phyloP scores from a whole-genome alignment of 1,140 invertebrate genomes.

The Monochamus saltuarius region DNA sequence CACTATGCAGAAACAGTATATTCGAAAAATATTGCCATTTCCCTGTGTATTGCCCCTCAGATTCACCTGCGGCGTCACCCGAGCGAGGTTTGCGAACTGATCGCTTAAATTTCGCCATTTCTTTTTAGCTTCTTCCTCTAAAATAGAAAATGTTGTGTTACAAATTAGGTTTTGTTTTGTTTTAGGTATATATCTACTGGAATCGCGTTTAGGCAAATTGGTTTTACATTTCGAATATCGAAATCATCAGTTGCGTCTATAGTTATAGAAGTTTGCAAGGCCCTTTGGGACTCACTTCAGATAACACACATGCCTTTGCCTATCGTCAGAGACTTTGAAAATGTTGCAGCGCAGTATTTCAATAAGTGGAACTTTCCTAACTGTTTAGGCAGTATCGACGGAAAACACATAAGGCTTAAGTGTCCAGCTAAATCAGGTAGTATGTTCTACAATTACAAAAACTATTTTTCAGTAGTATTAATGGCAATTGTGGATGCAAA shows the following conservation, averaged over 20 bases:
- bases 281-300: constrained; percentile 12
- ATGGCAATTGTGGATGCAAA: constrained; percentile 20
- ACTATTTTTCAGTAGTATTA: constrained; percentile 8
- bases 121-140: constrained; percentile 52
- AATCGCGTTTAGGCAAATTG: constrained; percentile 17
- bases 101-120: constrained; percentile 56
- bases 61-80: constrained; percentile 1
- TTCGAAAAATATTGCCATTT: constrained; percentile 23
- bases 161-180: constrained; percentile 10
- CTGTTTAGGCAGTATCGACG: constrained; percentile 53
- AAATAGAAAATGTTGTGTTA: constrained; percentile 27
- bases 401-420: constrained; percentile 30
- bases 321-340: constrained; percentile 5
- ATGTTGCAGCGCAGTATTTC: constrained; percentile 11
- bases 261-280: constrained; percentile 9
- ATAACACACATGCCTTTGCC: constrained; percentile 12
- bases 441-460: constrained; percentile 19
- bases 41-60: neutral
- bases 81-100: constrained; percentile 27
- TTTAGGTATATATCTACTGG: constrained; percentile 21
- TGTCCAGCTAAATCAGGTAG: constrained; percentile 21
- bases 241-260: constrained; percentile 9
- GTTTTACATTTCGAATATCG: constrained; percentile 17
- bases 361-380: constrained; percentile 39
- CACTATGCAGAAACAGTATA: constrained; percentile 22